These are phyloP conservation scores for Urocolius indicus DNA, from an alignment of 2,113 vertebrate species.

Conservation along the genomic window DNA sequence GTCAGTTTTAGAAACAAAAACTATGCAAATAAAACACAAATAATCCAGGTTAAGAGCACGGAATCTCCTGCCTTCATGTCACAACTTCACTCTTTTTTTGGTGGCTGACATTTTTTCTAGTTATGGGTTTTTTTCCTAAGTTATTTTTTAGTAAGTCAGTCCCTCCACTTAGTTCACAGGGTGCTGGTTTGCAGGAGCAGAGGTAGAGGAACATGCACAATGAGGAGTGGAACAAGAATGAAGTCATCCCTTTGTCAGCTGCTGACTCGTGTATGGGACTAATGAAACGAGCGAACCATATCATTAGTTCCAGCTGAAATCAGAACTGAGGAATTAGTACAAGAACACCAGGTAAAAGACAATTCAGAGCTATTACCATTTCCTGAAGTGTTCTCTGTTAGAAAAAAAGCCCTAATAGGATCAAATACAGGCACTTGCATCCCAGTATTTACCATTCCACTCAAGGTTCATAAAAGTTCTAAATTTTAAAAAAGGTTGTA, in stretches of 20 bases:
- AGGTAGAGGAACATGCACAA: neutral
- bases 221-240: slow-evolving; percentile 8
- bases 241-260: slow-evolving; percentile 57
- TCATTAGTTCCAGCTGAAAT: slow-evolving; percentile 37
- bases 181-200: neutral
- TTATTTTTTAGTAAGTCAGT: neutral
- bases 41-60: neutral
- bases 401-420: neutral
- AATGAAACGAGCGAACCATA: slow-evolving; percentile 46
- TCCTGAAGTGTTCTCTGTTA: neutral
- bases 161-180: neutral
- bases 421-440: neutral
- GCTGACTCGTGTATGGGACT: neutral
- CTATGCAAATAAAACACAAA: too few species aligned
- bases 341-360: neutral
- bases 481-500: neutral
- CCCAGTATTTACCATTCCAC: neutral
- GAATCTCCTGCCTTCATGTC: neutral
- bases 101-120: neutral
- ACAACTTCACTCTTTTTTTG: neutral
- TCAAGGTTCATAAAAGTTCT: neutral
- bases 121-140: neutral
- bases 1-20: neutral
- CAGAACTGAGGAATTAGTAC: neutral
- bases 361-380: neutral